Evolutionary conservation across 2,888 invertebrate species (phyloP).

Genomic region (Synanthedon myopaeformis): DNA sequence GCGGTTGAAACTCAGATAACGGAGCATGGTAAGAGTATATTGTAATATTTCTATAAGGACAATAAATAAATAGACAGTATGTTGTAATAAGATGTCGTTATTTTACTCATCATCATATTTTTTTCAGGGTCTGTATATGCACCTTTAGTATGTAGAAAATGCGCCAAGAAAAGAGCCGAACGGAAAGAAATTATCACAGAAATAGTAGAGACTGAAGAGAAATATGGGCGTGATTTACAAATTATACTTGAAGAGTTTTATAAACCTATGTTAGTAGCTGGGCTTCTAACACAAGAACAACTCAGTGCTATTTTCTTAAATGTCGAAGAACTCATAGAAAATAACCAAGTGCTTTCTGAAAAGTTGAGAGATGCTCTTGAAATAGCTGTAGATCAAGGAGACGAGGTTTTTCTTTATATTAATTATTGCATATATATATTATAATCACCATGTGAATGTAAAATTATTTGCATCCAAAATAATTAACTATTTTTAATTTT

Average conservation of each 20-base stretch:
- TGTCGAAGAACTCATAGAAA: conserved; percentile 90
- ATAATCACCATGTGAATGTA: neutral
- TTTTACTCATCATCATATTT: neutral
- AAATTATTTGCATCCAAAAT: neutral
- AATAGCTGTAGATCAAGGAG: conserved; percentile 83
- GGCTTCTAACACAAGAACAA: conserved; percentile 90
- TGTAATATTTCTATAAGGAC: neutral
- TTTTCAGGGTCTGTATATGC: conserved; percentile 77
- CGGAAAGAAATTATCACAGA: conserved; percentile 94
- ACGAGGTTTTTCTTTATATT: conserved; percentile 59
- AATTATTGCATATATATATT: neutral
- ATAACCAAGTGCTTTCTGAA: conserved; percentile 86
- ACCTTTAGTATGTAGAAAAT: conserved; percentile 87
- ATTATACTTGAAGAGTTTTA: conserved; percentile 94
- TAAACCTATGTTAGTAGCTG: conserved; percentile 93
- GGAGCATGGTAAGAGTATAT: conserved; percentile 67
- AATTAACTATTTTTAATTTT: neutral
- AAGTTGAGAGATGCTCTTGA: conserved; percentile 89
- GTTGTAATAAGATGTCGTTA: neutral
- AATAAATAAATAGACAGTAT: neutral
- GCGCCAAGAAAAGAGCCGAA: conserved; percentile 88
- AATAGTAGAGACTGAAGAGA: conserved; percentile 95
- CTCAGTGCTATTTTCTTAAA: conserved; percentile 93
- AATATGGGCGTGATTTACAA: conserved; percentile 92
- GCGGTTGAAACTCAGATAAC: conserved; percentile 81